Conservation (phyloP, 2,888 invertebrate species). For the Drosophila prostipennis region DNA sequence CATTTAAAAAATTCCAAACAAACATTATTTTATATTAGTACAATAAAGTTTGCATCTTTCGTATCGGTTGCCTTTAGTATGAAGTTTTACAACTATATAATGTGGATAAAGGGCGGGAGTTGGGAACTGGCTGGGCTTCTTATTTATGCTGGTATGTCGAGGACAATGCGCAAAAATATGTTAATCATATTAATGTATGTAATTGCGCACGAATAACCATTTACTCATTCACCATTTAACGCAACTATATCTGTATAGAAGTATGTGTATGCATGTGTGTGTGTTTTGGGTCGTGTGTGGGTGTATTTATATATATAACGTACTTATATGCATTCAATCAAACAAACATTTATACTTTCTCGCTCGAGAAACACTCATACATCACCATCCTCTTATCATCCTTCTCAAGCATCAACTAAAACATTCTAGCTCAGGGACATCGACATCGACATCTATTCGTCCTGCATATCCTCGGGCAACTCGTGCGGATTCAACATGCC, state of each 20-base stretch:
- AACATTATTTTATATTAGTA: conserved; percentile 66
- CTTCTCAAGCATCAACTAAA: conserved; percentile 68
- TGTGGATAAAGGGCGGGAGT: conserved; percentile 15
- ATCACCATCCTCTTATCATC: conserved; percentile 58
- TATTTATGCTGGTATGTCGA: conserved; percentile 30
- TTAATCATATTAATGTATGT: conserved; percentile 76
- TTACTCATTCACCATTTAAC: conserved; percentile 56
- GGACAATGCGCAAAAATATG: conserved; percentile 71
- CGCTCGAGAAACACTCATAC: conserved; percentile 73
- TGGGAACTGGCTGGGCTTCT: conserved; percentile 26
- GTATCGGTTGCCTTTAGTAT: conserved; percentile 47
- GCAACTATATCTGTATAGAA: conserved; percentile 45
- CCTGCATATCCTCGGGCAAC: conserved; percentile 97
- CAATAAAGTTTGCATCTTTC: conserved; percentile 64
- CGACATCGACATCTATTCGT: conserved; percentile 84
- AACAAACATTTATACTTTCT: conserved; percentile 77
- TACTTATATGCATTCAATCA: conserved; percentile 78
- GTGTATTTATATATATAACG: conserved; percentile 75
- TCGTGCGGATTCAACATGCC: conserved; percentile 98
- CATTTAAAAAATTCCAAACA: conserved; percentile 77
- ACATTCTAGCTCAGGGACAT: conserved; percentile 17
- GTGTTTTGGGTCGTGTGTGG: conserved; percentile 37
- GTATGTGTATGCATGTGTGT: conserved; percentile 33
- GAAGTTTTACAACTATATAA: conserved; percentile 68
- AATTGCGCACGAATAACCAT: conserved; percentile 56